A percentile compares a stretch with the other conserved stretches of the same genome.
These are phyloP conservation scores for Ptilonorhynchus violaceus DNA, from an alignment of 2,113 vertebrate species.

Conservation along the genomic window DNA sequence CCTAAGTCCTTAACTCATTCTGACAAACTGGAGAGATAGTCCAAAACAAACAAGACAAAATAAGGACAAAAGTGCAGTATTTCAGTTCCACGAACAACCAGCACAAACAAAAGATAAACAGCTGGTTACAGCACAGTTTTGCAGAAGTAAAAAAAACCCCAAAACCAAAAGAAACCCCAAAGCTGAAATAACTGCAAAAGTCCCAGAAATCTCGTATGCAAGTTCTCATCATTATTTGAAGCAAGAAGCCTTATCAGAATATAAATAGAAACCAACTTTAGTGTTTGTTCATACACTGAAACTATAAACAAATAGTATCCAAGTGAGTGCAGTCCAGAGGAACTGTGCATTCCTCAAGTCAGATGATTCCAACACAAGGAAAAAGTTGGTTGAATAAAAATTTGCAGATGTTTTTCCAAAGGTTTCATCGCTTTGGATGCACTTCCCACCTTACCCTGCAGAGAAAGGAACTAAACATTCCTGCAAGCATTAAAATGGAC, in stretches of 20 bases:
- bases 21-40: not conserved
- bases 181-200: not conserved
- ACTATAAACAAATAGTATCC: not conserved
- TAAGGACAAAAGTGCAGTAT: not conserved
- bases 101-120: not conserved
- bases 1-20: not conserved
- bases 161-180: not conserved
- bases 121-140: not conserved
- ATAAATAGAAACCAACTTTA: not conserved
- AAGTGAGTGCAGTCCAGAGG: not conserved
- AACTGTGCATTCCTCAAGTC: not conserved
- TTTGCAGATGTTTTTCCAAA: not conserved
- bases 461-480: not conserved
- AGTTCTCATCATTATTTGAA: not conserved
- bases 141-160: not conserved
- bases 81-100: not conserved
- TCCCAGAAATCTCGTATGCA: not conserved
- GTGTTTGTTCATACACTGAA: not conserved
- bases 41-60: constrained; percentile 24
- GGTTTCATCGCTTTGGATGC: fast-evolving
- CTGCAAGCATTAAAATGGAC: fast-evolving
- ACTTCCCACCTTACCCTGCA: not conserved
- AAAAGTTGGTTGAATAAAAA: not conserved
- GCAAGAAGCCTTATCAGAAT: not conserved
- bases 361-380: fast-evolving